Base-by-base conservation (phyloP, 2,888 invertebrate genomes). In the Euplexia lucipara region DNA sequence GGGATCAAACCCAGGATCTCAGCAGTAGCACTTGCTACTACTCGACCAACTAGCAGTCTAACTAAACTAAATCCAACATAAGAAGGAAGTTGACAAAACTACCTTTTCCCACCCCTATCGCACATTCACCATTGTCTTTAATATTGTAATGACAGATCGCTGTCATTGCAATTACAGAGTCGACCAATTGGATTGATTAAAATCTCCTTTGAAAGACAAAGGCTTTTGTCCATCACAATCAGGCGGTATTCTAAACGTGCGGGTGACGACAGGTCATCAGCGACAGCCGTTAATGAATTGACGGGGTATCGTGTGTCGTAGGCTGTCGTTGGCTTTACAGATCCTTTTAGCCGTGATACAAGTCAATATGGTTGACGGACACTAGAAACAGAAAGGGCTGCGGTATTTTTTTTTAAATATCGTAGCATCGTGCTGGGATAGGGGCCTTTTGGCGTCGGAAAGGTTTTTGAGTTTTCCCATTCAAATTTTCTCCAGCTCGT, bases 141-240 rank as follows among this genome's bases (percentile, higher is more conserved):
- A 47, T 57, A 49, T 51, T 37, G 48, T 56, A 51, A 68, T 60
- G 59, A 48, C 71, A 62, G 48, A 60, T 75, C 44, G 35, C 47
- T 60, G 67, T 67, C 69, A 52, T 63, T 67, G 58, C 75, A 59
- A 70, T 67, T 49, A 68, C 45, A 64, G 18, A 51, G n/a, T 39
- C 53, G 7, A 37, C 42, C 74, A 73, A 79, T 82, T 79, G 79
- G 77, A 73, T 65, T 57, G 66, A 82, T 85, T 81, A 82, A 76
- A 82, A 79, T 78, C 80, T 83, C 73, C 79, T 86, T 83, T 75
- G 68, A 61, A 67, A 78, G 37, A 81, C 82, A 83, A 84, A 79
- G 75, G 39, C 34, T 47, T n/a, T 56, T 47, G 75, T 70, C 57
- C 49, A 45, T 44, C 48, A 41, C 52, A 70, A 75, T 70, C 52